These are phyloP conservation scores for Gulo gulo DNA, from an alignment of 2,113 vertebrate genomes.

Conservation along the genomic window DNA sequence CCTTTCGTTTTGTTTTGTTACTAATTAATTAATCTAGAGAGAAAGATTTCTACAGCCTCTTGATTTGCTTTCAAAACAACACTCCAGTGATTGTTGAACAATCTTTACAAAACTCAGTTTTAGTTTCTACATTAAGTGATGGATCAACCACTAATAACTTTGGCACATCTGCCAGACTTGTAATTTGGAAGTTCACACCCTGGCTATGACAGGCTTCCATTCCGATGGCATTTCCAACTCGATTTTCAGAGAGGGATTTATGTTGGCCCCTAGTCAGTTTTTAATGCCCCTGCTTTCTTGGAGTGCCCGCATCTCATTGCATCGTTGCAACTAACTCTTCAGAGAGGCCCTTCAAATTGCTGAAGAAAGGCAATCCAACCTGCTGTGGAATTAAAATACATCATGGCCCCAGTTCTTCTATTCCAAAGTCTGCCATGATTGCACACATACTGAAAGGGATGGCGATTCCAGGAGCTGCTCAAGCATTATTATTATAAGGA, in stretches of 20 bases:
- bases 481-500: conserved; percentile 44
- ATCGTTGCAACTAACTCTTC: conserved; percentile 52
- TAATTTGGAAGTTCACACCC: not conserved
- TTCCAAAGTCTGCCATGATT: conserved; percentile 54
- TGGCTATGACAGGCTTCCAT: not conserved
- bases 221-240: not conserved
- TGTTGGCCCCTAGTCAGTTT: not conserved
- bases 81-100: not conserved
- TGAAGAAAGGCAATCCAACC: conserved; percentile 54
- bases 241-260: conserved; percentile 58
- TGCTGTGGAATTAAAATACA: conserved; percentile 72
- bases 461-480: conserved; percentile 54
- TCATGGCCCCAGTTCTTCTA: conserved; percentile 41
- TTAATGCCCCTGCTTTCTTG: conserved; percentile 39
- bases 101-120: not conserved
- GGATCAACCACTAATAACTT: not conserved
- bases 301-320: conserved; percentile 45
- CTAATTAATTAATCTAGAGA: not conserved
- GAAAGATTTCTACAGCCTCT: not conserved
- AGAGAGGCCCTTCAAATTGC: conserved; percentile 59
- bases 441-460: conserved; percentile 23
- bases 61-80: not conserved
- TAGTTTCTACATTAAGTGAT: not conserved
- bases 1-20: not conserved
- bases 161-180: not conserved